Percentiles rank a stretch among this genome's conserved stretches.
phyloP scores from a whole-genome alignment of 2,113 vertebrate genomes.

The Phaethornis superciliosus region DNA sequence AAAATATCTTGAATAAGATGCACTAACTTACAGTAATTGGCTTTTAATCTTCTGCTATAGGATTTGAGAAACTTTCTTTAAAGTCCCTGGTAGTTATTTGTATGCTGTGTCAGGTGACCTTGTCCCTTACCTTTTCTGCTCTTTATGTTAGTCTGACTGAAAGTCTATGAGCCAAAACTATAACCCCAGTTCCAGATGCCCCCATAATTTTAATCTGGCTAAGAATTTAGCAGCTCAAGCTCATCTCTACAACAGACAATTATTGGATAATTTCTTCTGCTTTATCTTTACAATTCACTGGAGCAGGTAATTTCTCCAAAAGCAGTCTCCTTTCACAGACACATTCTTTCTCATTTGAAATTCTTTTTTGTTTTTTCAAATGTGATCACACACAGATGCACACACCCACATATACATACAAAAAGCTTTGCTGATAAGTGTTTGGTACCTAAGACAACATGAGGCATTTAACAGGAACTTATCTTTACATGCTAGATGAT shows the following conservation, averaged over 20 bases:
- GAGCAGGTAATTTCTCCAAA: slow-evolving; percentile 79
- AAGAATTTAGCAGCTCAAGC: slow-evolving; percentile 24
- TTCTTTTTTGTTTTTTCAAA: slow-evolving; percentile 68
- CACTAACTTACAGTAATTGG: background rate
- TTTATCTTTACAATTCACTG: slow-evolving; percentile 81
- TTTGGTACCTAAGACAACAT: slow-evolving; percentile 57
- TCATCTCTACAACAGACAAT: slow-evolving; percentile 71
- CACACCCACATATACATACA: background rate
- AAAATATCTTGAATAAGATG: slow-evolving; percentile 5
- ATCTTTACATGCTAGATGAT: slow-evolving; percentile 30
- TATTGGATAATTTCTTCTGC: slow-evolving; percentile 80
- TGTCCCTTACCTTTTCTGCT: slow-evolving; percentile 60
- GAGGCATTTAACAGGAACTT: slow-evolving; percentile 66
- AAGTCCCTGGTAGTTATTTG: background rate
- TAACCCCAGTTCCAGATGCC: slow-evolving; percentile 26
- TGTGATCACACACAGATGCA: background rate
- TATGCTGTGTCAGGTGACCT: background rate
- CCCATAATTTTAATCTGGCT: slow-evolving; percentile 40
- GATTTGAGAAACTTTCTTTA: background rate
- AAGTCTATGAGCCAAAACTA: background rate
- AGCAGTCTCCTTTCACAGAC: background rate
- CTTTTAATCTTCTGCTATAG: background rate
- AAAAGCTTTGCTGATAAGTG: slow-evolving; percentile 55
- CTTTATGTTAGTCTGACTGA: slow-evolving; percentile 54
- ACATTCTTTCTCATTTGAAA: slow-evolving; percentile 74